Evolutionary conservation across 2,888 invertebrate genomes (phyloP), one percentile per base, ranked within the genome.

Genomic region (Pyralis farinalis): DNA sequence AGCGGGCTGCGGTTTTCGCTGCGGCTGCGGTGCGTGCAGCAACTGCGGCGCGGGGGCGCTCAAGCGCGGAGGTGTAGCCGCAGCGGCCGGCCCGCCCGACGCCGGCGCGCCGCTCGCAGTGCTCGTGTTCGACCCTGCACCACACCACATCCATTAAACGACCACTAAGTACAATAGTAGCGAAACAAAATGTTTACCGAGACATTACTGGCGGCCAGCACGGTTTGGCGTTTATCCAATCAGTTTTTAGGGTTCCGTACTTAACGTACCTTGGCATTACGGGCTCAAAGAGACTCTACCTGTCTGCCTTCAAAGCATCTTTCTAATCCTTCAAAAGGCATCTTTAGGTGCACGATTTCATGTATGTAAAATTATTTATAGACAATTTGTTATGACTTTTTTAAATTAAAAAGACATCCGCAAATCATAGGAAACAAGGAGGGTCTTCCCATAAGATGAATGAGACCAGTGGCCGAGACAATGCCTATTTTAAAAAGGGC

Each of bases 1-100:
- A 47, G 79, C 76, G 40, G 82, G 80, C 49, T 80, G 73, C 30
- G 70, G 63, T 46, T 72, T 73, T 51, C 55, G 57, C 16, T 51
- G 44, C 30, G 53, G 51, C 41, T 12, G 52, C 7, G 55, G 21
- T 33, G 41, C 47, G 34, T 40, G 50, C 34, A 42, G 44, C 45
- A 51, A 58, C 45, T 43, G 49, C 34, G 51, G 42, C 37, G 52
- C 53, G 44, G 45, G 42, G 20, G 16, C 25, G 27, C 42, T 40
- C n/a, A 16, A 34, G 6, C 31, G 47, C 28, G 42, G 51, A 16
- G 49, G 41, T 29, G 57, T 35, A 40, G 47, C 44, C 34, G 48
- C 30, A 10, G 42, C 44, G 22, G 42, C 40, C 11, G 47, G 40
- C 12, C 44, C 33, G 25, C 53, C 40, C 20, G 45, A 41, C 25